Base-by-base conservation (phyloP, 1,140 invertebrate species). In the Pteromalus puparum region DNA sequence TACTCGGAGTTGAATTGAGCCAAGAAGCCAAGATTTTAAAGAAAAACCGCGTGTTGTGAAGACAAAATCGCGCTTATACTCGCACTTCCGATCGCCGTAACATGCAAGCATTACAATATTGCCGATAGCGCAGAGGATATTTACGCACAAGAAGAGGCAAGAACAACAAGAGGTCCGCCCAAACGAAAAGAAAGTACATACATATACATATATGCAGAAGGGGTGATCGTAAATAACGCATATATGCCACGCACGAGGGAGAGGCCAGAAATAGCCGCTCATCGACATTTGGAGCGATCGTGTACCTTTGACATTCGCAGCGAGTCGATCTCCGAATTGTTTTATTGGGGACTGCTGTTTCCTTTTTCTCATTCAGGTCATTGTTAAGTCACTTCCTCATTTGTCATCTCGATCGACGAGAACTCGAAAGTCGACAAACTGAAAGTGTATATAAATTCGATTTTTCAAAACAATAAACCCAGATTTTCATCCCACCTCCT, bases 261-360 rank as follows among this genome's bases (percentile, higher is more conserved):
- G 73, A 75, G 38, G 85, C 89, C 90, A 90, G 90, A 92, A 91
- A 91, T 92, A 91, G 87, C 18, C 24, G 67, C 85, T 48, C 53
- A 87, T 89, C 88, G 90, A 92, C 89, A 89, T 90, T 91, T 90
- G 86, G 81, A 90, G 87, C 67, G 78, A 12, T 10, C 65, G 13
- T 46, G 15, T 3, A 2, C 24, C 13, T 73, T 73, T 53, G 68
- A 81, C 70, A 81, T 72, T 61, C 53, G 15, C 38, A 24, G 65
- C 65, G 12, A 13, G 38, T 18, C 65, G 1, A 80, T 72, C 30
- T 70, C 4, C 24, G 12, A 26, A 1, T 76, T 46, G 21, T 46
- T 42, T 42, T 75, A 15, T n/a, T 38, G 48, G 4, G 53, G 53
- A 0, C 6, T 61, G 53, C 4, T n/a, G 15, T 18, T 48, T 48